Conservation (phyloP, 2,113 vertebrate genomes). For the Trogon surrucura region DNA sequence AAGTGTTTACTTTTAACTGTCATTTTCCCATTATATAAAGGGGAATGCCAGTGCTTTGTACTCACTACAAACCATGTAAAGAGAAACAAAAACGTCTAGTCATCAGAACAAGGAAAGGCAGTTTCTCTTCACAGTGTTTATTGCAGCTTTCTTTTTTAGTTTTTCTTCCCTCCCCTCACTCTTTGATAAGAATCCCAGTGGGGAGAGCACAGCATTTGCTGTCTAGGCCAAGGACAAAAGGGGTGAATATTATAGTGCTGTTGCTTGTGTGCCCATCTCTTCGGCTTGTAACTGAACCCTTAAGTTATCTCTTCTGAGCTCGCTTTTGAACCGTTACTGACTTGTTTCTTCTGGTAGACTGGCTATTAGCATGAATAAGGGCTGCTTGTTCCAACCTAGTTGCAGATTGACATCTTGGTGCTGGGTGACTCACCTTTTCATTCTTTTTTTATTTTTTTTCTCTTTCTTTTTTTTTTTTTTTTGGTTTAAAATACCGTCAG, state of each 20-base stretch:
- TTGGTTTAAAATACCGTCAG: neutral
- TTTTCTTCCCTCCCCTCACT: neutral
- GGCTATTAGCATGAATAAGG: neutral
- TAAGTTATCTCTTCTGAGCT: neutral
- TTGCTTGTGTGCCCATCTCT: neutral
- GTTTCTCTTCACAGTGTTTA: conserved; percentile 11
- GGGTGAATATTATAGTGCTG: neutral
- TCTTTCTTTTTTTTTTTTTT: rapidly evolving
- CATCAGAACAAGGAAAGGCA: conserved; percentile 23
- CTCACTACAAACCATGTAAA: neutral
- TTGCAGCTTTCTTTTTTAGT: neutral
- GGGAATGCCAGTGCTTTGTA: conserved; percentile 4
- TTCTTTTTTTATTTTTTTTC: neutral
- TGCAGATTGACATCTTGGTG: neutral
- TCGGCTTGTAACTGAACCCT: neutral
- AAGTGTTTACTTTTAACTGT: conserved; percentile 32
- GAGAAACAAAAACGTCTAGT: conserved; percentile 3
- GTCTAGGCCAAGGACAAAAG: neutral
- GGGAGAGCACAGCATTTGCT: neutral
- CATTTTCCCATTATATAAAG: neutral
- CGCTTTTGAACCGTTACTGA: neutral
- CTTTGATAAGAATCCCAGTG: conserved; percentile 10
- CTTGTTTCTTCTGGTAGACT: neutral
- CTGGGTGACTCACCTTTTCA: neutral
- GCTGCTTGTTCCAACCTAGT: neutral